Evolutionary conservation across 1,140 invertebrate genomes (phyloP).

Genomic region (Trichomalopsis sarcophagae): DNA sequence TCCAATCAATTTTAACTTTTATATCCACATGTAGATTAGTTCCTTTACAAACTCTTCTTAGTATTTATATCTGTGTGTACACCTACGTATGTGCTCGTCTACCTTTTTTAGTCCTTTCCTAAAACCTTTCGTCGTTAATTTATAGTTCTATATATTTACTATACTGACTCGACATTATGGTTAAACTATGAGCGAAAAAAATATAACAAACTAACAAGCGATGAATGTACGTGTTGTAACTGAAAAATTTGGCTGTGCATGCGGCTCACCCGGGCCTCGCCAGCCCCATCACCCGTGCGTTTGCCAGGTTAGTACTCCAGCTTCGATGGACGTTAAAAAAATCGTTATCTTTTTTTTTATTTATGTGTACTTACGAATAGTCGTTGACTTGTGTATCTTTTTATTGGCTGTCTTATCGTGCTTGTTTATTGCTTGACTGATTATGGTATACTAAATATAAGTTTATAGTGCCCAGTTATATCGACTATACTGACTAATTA

Average conservation of each 20-base stretch:
- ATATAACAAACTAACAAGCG: not conserved
- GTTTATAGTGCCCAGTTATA: not conserved
- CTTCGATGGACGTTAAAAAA: constrained; percentile 52
- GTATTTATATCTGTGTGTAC: not conserved
- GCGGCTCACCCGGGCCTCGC: constrained; percentile 76
- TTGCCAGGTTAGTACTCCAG: constrained; percentile 69
- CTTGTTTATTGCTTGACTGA: not conserved
- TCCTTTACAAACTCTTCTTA: constrained; percentile 14
- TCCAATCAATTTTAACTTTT: not conserved
- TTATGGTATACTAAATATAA: not conserved
- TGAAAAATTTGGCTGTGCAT: constrained; percentile 77
- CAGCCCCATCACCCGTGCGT: constrained; percentile 71
- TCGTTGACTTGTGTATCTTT: not conserved
- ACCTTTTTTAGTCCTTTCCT: not conserved
- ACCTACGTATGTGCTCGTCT: constrained; percentile 6
- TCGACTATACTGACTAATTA: not conserved
- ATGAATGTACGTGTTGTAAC: constrained; percentile 62
- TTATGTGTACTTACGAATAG: not conserved
- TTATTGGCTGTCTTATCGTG: not conserved
- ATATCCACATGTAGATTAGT: too few species aligned
- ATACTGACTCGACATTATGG: not conserved
- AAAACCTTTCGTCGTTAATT: not conserved
- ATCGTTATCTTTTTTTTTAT: constrained; percentile 30
- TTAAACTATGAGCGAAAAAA: not conserved
- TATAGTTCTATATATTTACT: not conserved